Evolutionary conservation across 2,113 vertebrate genomes (phyloP).

Genomic region (Eublepharis macularius): DNA sequence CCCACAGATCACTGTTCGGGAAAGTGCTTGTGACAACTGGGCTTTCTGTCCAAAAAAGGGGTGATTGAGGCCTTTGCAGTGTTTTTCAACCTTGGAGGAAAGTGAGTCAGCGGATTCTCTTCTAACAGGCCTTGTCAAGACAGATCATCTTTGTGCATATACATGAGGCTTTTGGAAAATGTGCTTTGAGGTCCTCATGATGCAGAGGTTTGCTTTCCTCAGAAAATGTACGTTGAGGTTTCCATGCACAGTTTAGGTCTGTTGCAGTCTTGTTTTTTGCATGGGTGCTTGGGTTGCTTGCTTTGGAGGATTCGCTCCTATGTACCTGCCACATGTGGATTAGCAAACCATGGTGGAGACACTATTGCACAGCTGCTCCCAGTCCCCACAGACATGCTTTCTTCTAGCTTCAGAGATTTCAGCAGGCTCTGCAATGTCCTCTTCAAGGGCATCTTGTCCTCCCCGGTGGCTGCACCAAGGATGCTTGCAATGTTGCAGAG

Average conservation of each 20-base stretch:
- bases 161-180: not conserved
- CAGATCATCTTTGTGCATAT: not conserved
- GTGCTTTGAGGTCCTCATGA: not conserved
- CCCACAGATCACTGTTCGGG: too few relatives aligned
- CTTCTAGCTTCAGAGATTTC: not conserved
- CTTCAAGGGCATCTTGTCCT: not conserved
- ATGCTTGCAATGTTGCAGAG: not conserved
- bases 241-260: not conserved
- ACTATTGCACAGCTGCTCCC: not conserved
- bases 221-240: not conserved
- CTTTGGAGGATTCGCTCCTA: not conserved
- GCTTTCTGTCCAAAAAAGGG: not conserved
- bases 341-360: not conserved
- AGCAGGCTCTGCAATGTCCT: too few relatives aligned
- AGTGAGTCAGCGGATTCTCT: not conserved
- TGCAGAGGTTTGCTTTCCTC: not conserved
- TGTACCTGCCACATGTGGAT: not conserved
- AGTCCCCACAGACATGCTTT: not conserved
- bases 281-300: not conserved
- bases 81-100: not conserved
- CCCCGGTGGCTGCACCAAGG: not conserved
- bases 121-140: not conserved
- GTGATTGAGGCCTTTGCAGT: not conserved
- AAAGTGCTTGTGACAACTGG: not conserved
- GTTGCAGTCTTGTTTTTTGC: not conserved